These are phyloP conservation scores for Epizoanthus illoricatus DNA, from an alignment of 92 coral and sea anemone genomes.

Conservation along the genomic window DNA sequence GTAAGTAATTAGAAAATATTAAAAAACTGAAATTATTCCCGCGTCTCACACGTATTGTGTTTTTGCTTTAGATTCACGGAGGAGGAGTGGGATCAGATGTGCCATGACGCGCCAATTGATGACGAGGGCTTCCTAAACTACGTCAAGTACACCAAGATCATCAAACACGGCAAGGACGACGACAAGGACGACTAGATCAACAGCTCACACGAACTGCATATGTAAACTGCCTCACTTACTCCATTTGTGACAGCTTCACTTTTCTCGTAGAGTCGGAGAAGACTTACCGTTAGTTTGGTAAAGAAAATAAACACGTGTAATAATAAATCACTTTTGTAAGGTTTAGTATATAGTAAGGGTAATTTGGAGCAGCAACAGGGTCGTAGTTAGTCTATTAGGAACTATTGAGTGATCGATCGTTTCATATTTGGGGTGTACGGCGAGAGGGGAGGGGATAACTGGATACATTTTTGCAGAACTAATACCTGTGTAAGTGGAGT, in stretches of 20 bases:
- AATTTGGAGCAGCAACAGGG: neutral
- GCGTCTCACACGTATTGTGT: neutral
- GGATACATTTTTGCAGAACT: neutral
- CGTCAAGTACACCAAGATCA: conserved; percentile 85
- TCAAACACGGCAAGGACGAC: conserved; percentile 96
- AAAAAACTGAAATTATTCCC: neutral
- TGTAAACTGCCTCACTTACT: conserved; percentile 17
- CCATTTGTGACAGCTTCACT: conserved; percentile 26
- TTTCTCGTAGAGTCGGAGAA: conserved; percentile 8
- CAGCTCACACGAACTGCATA: conserved; percentile 9
- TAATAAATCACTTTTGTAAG: neutral
- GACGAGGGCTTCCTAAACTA: conserved; percentile 84
- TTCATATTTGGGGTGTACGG: neutral
- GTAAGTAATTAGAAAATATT: too few relatives aligned
- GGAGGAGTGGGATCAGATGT: conserved; percentile 94
- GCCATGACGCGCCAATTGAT: conserved; percentile 93
- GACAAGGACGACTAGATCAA: conserved; percentile 46
- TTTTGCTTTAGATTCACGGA: conserved; percentile 71
- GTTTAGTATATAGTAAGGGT: conserved; percentile 16
- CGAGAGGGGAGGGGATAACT: neutral
- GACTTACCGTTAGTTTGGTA: conserved; percentile 19
- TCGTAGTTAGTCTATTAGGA: conserved; percentile 1
- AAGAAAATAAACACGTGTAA: conserved; percentile 7
- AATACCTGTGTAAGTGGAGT: too few relatives aligned
- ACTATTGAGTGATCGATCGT: neutral